Base-by-base conservation (phyloP, 2,888 invertebrate genomes). In the Micoletzkya japonica region DNA sequence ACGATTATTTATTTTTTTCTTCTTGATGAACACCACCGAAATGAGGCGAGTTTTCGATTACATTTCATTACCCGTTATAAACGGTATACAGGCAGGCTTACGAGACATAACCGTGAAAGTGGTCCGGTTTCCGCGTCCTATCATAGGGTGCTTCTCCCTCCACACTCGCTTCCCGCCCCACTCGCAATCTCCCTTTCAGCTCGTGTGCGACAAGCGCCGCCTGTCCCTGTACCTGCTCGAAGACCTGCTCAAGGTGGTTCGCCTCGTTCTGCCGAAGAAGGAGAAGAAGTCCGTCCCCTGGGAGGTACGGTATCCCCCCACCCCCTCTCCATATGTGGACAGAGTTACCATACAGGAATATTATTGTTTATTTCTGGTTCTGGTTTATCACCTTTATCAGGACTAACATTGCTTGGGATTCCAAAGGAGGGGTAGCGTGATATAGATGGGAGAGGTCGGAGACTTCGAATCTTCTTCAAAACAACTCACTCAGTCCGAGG, bases 281-380 rank as follows among this genome's bases (percentile, higher is more conserved):
- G 67, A 67, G 57, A 67, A 57, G 57, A 67, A 57, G 26, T 17
- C 64, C 14, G 36, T 64, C 2, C 64, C 64, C 20, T 64, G 64
- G 64, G 37, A 20, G 32, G 64, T 64, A 28, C 34, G 59, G 36
- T 36, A n/a, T n/a, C n/a, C n/a, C n/a, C n/a, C n/a, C n/a, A n/a
- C n/a, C n/a, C n/a, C n/a, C n/a, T n/a, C n/a, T n/a, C n/a, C n/a
- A n/a, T n/a, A n/a, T n/a, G n/a, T n/a, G n/a, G n/a, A n/a, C n/a
- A n/a, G n/a, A n/a, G n/a, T n/a, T n/a, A n/a, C n/a, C n/a, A n/a
- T 44, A 44, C 20, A 14, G 20, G 10, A 14, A 20, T 44, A 44
- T 44, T 44, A 10, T 14, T 44, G 10, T n/a, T n/a, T n/a, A n/a
- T n/a, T n/a, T n/a, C n/a, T n/a, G n/a, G n/a, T n/a, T n/a, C n/a